Percentiles rank a stretch among this genome's conserved stretches.
Conservation (phyloP, 1,140 invertebrate genomes). For the Nebria ingens region DNA sequence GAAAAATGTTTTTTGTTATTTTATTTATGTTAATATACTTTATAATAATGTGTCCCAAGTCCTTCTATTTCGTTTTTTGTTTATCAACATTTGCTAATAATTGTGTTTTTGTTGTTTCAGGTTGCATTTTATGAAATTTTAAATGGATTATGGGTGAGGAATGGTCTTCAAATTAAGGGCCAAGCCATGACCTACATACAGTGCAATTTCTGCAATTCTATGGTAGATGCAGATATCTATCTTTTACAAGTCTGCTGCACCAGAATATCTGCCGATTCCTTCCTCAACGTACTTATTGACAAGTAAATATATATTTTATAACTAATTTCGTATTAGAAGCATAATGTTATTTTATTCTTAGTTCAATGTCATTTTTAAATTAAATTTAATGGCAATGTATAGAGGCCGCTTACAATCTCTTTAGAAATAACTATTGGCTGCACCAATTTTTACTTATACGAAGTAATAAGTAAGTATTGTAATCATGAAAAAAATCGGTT, state of each 20-base stretch:
- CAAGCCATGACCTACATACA: constrained; percentile 99
- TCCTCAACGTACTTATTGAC: constrained; percentile 78
- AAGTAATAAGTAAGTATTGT: too few species aligned
- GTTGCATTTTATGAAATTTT: constrained; percentile 92
- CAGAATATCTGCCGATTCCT: constrained; percentile 73
- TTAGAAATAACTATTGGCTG: too few species aligned
- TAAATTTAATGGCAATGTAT: not conserved
- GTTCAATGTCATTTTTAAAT: too few species aligned
- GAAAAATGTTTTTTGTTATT: too few species aligned
- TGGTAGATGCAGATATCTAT: constrained; percentile 94
- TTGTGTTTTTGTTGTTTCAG: constrained; percentile 42
- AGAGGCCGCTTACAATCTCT: not conserved
- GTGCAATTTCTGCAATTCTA: constrained; percentile 96
- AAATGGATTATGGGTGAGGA: constrained; percentile 88
- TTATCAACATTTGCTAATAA: too few species aligned
- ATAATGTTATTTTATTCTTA: constrained; percentile 1
- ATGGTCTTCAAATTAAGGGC: constrained; percentile 93
- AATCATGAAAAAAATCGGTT: too few species aligned
- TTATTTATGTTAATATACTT: not conserved
- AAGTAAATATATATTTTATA: constrained; percentile 48
- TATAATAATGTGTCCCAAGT: not conserved
- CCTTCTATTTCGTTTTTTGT: not conserved
- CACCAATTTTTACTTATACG: too few species aligned
- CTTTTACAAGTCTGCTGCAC: constrained; percentile 87
- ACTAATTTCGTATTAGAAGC: not conserved